Conservation (phyloP, 1,140 invertebrate species). For the Leptinotarsa defecta region DNA sequence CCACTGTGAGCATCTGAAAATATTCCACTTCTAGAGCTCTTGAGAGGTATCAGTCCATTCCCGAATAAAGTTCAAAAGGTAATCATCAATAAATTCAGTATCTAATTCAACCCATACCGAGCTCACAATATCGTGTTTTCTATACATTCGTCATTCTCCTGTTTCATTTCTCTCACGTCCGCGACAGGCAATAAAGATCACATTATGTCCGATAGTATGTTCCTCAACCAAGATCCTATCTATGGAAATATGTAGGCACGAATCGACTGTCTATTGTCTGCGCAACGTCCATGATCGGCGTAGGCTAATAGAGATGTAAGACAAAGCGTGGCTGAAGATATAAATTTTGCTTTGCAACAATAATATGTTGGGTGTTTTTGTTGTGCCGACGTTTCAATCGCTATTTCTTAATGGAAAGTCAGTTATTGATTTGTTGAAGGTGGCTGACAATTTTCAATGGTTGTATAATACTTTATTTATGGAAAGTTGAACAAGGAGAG, state of each 20-base stretch:
- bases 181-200: constrained; percentile 2
- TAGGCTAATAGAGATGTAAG: background rate
- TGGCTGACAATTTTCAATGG: no score
- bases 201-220: constrained; percentile 5
- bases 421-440: background rate
- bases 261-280: background rate
- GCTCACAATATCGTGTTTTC: background rate
- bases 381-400: background rate
- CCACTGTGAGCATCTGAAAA: no score
- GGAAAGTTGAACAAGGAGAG: no score
- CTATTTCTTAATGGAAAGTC: constrained; percentile 1
- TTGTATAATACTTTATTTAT: no score
- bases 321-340: background rate
- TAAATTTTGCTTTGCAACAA: constrained; percentile 4
- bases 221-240: background rate
- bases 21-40: no score
- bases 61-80: no score
- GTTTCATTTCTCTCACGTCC: constrained; percentile 2
- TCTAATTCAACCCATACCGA: background rate
- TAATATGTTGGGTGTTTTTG: background rate
- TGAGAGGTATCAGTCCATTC: no score
- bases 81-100: no score
- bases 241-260: constrained; percentile 5
- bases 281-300: background rate
- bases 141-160: background rate